phyloP scores from a whole-genome alignment of 2,797 vertebrate species.

The Parauchenoglanis punctatus region DNA sequence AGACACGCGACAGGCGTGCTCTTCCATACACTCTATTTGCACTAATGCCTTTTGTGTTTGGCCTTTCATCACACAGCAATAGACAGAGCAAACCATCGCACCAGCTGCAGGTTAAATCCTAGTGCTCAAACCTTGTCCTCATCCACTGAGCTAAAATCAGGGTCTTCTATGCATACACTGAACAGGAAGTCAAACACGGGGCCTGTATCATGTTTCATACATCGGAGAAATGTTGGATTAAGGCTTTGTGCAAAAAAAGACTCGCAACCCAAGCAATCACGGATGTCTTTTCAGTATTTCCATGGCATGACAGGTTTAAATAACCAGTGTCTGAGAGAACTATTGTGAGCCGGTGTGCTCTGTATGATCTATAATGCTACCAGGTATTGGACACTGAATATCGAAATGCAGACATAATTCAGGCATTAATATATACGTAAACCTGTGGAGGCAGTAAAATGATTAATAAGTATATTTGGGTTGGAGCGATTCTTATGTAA shows the following conservation, averaged over 20 bases:
- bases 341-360: slow-evolving; percentile 35
- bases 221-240: slow-evolving; percentile 48
- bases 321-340: slow-evolving; percentile 39
- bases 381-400: not conserved
- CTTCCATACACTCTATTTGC: slow-evolving; percentile 66
- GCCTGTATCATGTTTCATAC: slow-evolving; percentile 52
- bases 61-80: slow-evolving; percentile 88
- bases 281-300: slow-evolving; percentile 46
- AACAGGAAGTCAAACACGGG: slow-evolving; percentile 72
- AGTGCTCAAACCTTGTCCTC: slow-evolving; percentile 83
- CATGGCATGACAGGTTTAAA: slow-evolving; percentile 52
- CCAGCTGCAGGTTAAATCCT: slow-evolving; percentile 92
- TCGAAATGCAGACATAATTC: not conserved
- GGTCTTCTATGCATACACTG: slow-evolving; percentile 61
- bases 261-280: slow-evolving; percentile 46
- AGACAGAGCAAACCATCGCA: slow-evolving; percentile 73
- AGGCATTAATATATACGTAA: not conserved
- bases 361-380: slow-evolving; percentile 16
- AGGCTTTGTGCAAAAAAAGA: slow-evolving; percentile 28
- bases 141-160: slow-evolving; percentile 77
- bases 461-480: not conserved
- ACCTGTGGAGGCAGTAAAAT: slow-evolving; percentile 15
- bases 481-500: slow-evolving; percentile 10
- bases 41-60: slow-evolving; percentile 68
- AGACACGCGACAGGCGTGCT: slow-evolving; percentile 59